phyloP scores from a whole-genome alignment of 2,888 invertebrate species.

The Macaria liturata region DNA sequence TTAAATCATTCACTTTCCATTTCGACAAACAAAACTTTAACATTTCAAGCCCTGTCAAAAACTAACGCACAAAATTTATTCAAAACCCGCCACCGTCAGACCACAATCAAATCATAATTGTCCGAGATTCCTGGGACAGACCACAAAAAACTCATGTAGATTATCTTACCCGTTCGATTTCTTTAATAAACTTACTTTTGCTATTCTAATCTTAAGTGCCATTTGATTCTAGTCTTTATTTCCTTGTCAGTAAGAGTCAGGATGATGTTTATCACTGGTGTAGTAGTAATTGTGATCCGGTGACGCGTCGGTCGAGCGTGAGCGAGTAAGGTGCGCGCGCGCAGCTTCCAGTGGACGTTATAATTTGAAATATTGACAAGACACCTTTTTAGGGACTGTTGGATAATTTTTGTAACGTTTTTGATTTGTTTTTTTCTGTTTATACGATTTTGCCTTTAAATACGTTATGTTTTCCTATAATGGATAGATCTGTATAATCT shows the following conservation, averaged over 20 bases:
- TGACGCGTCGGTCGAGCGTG: conserved; percentile 64
- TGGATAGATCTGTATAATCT: too few relatives aligned
- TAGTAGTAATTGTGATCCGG: conserved; percentile 51
- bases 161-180: conserved; percentile 61
- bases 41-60: conserved; percentile 17
- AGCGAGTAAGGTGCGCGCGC: conserved; percentile 61
- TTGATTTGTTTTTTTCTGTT: too few relatives aligned
- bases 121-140: conserved; percentile 57
- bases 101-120: conserved; percentile 66
- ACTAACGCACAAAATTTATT: conserved; percentile 26
- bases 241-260: conserved; percentile 24
- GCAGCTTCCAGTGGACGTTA: conserved; percentile 32
- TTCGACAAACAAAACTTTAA: too few relatives aligned
- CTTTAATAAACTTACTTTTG: conserved; percentile 34
- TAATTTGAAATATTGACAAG: conserved; percentile 2
- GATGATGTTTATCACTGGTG: conserved; percentile 34
- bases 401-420: too few relatives aligned
- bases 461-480: too few relatives aligned
- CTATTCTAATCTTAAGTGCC: conserved; percentile 5
- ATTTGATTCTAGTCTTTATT: conserved; percentile 32
- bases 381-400: too few relatives aligned
- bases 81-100: conserved; percentile 35
- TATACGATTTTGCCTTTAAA: too few relatives aligned
- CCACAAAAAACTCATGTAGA: conserved; percentile 68
- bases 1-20: too few relatives aligned